Evolutionary conservation across 2,113 vertebrate genomes (phyloP).

Genomic region (Cavia porcellus): DNA sequence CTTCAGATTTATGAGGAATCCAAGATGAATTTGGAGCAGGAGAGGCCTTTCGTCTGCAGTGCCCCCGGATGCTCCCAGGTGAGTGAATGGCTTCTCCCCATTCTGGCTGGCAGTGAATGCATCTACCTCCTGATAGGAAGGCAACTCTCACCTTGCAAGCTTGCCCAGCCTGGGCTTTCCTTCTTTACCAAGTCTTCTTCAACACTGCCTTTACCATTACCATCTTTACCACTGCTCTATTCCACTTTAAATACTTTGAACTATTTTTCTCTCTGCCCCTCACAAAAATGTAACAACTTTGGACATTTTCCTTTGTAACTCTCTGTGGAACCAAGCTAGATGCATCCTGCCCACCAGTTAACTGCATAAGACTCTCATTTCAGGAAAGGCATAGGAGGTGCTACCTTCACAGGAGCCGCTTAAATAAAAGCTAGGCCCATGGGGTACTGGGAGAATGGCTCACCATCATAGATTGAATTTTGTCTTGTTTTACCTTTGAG

Average conservation of each 20-base stretch:
- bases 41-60: constrained; percentile 98
- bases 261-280: background rate
- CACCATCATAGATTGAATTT: background rate
- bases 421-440: background rate
- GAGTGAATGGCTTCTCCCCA: constrained; percentile 85
- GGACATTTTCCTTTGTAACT: background rate
- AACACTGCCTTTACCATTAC: too few relatives aligned
- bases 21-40: constrained; percentile 99
- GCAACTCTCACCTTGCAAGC: constrained; percentile 67
- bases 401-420: background rate
- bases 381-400: background rate
- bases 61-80: constrained; percentile 99
- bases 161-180: background rate
- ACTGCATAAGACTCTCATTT: constrained; percentile 7
- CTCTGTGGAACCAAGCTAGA: constrained; percentile 28
- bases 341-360: background rate
- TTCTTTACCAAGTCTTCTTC: background rate
- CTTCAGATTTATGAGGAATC: constrained; percentile 97
- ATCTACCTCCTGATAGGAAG: constrained; percentile 30
- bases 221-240: background rate
- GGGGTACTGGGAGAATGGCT: background rate
- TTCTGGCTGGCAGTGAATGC: constrained; percentile 73
- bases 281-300: background rate
- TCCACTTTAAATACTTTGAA: constrained; percentile 13
- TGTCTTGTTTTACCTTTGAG: background rate